Percentiles rank a stretch among this genome's conserved stretches.
phyloP scores from a whole-genome alignment of 2,888 invertebrate species.

The Entomobrya proxima region DNA sequence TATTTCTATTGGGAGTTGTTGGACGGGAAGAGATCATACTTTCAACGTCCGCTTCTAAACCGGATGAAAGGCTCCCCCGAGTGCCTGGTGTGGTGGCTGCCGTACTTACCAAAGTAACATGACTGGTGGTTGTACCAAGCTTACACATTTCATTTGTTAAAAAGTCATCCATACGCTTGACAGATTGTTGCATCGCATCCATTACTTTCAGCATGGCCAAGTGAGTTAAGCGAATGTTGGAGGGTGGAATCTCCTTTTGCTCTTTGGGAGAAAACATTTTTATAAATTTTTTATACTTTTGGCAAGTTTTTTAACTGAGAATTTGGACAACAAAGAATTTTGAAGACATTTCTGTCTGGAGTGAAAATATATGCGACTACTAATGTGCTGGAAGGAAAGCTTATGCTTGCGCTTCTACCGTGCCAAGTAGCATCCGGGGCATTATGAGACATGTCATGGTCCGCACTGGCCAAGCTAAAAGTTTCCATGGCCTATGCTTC shows the following conservation, averaged over 20 bases:
- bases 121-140: background rate
- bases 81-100: background rate
- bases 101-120: background rate
- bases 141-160: slow-evolving; percentile 24
- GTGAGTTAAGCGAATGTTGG: background rate
- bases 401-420: too few species aligned
- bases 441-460: background rate
- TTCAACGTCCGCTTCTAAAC: slow-evolving; percentile 14
- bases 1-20: background rate
- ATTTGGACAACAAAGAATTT: too few species aligned
- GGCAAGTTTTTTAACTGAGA: too few species aligned
- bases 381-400: too few species aligned
- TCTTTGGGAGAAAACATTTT: background rate
- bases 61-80: background rate
- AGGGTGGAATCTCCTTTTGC: too few species aligned
- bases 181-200: slow-evolving; percentile 26
- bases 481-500: slow-evolving; percentile 14
- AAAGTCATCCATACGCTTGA: slow-evolving; percentile 22
- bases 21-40: background rate
- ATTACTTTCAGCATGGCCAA: slow-evolving; percentile 28
- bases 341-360: too few species aligned
- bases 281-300: background rate
- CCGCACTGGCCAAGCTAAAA: background rate
- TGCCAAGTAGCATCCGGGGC: background rate
- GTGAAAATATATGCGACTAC: too few species aligned